Conservation (phyloP, 2,797 vertebrate genomes). For the Sebastes iracundus region DNA sequence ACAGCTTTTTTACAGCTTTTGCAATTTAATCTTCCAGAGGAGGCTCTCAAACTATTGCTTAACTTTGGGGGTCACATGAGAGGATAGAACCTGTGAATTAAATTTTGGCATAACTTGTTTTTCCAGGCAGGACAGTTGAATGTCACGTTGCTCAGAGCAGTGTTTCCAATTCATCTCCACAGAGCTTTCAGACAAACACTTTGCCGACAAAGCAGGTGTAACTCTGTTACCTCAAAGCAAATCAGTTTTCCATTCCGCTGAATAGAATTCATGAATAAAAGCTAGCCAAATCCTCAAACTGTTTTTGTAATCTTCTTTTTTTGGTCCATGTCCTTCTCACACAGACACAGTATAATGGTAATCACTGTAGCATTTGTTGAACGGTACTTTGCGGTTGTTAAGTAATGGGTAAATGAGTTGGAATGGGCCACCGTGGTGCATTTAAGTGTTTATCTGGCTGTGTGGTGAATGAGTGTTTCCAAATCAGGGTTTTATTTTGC, state of each 20-base stretch:
- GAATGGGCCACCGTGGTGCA: neutral
- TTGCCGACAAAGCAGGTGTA: constrained; percentile 40
- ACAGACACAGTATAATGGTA: neutral
- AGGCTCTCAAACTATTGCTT: constrained; percentile 53
- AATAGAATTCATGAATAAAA: constrained; percentile 13
- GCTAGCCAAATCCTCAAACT: neutral
- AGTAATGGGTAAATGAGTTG: constrained; percentile 29
- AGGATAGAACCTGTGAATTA: constrained; percentile 55
- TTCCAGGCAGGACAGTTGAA: constrained; percentile 48
- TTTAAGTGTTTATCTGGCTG: constrained; percentile 1
- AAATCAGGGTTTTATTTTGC: neutral
- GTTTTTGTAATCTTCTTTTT: neutral
- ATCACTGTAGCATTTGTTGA: neutral
- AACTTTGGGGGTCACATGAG: constrained; percentile 43
- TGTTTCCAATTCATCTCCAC: constrained; percentile 35
- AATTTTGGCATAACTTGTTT: constrained; percentile 55
- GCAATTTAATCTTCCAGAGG: constrained; percentile 55
- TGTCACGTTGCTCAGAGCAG: constrained; percentile 35
- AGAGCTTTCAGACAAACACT: constrained; percentile 39
- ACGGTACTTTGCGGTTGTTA: neutral
- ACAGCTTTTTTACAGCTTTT: neutral
- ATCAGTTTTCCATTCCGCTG: constrained; percentile 25
- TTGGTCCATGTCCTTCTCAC: neutral
- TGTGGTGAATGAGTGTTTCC: constrained; percentile 2
- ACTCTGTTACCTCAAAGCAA: constrained; percentile 4